These are phyloP conservation scores for Nylanderia fulva DNA, from an alignment of 1,140 invertebrate genomes.

Conservation along the genomic window DNA sequence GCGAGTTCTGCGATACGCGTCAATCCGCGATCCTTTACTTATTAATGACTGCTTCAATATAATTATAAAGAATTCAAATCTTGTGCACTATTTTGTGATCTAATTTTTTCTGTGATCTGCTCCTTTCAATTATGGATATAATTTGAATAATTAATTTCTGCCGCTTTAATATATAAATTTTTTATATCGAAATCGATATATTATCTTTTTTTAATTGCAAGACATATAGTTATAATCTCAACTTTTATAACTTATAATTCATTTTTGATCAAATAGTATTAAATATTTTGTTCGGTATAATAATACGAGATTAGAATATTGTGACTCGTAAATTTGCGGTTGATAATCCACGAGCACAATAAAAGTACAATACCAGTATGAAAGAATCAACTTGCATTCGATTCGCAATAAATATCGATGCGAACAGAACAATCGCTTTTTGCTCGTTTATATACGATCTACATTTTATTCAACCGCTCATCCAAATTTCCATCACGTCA, in stretches of 20 bases:
- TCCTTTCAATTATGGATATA: too few relatives aligned
- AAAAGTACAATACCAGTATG: too few relatives aligned
- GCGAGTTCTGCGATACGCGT: neutral
- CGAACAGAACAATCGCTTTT: neutral
- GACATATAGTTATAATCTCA: too few relatives aligned
- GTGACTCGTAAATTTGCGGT: neutral
- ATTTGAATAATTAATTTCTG: too few relatives aligned
- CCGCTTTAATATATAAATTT: too few relatives aligned
- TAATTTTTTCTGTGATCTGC: too few relatives aligned
- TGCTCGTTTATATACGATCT: slow-evolving; percentile 24
- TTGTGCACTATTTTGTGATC: too few relatives aligned
- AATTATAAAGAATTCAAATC: too few relatives aligned
- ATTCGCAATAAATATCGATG: slow-evolving; percentile 8
- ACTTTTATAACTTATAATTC: neutral
- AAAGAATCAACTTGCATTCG: neutral
- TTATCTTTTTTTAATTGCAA: too few relatives aligned
- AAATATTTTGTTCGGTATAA: neutral
- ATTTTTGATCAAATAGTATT: neutral
- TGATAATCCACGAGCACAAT: neutral
- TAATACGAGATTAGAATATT: neutral
- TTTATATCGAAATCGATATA: too few relatives aligned
- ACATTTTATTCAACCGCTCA: slow-evolving; percentile 53
- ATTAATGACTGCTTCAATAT: neutral
- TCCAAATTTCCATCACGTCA: slow-evolving; percentile 18
- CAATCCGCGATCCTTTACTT: neutral